Conservation (phyloP, 2,888 invertebrate genomes). For the Caenorhabditis wallacei region DNA sequence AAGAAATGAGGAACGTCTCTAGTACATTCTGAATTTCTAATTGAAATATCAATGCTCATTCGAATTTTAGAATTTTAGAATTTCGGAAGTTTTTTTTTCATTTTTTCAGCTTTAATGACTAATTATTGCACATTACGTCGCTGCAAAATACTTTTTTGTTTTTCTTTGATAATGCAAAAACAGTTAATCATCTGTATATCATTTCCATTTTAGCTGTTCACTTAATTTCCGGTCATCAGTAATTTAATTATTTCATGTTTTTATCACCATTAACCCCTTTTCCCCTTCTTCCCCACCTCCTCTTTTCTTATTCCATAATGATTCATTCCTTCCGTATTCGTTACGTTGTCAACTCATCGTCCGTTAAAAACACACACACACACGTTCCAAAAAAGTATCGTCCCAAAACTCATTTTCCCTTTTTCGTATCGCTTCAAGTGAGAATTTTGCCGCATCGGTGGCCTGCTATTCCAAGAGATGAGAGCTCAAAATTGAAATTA, state of each 20-base stretch:
- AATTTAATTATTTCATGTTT: slow-evolving; percentile 22
- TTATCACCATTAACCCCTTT: neutral
- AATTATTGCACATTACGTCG: too few relatives aligned
- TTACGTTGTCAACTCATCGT: slow-evolving; percentile 27
- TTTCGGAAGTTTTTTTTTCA: too few relatives aligned
- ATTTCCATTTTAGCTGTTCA: neutral
- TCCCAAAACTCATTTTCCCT: slow-evolving; percentile 36
- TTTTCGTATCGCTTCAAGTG: slow-evolving; percentile 31
- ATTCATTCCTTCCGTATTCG: slow-evolving; percentile 21
- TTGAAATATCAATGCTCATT: too few relatives aligned
- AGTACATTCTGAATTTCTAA: too few relatives aligned
- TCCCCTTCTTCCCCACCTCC: neutral
- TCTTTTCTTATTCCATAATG: slow-evolving; percentile 9
- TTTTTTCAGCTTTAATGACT: too few relatives aligned
- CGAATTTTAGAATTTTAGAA: too few relatives aligned
- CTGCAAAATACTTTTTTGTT: neutral
- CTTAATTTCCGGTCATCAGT: neutral
- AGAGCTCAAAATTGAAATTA: slow-evolving; percentile 61
- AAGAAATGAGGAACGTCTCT: too few relatives aligned
- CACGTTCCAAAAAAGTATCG: slow-evolving; percentile 16
- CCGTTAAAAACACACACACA: slow-evolving; percentile 4
- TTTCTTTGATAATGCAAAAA: neutral
- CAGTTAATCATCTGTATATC: neutral
- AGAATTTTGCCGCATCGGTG: slow-evolving; percentile 30
- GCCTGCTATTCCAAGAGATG: slow-evolving; percentile 45